Percentiles rank a stretch among this genome's conserved stretches.
Evolutionary conservation across 64 coral and sea anemone genomes (phyloP).

Genomic region (Montipora foliosa): DNA sequence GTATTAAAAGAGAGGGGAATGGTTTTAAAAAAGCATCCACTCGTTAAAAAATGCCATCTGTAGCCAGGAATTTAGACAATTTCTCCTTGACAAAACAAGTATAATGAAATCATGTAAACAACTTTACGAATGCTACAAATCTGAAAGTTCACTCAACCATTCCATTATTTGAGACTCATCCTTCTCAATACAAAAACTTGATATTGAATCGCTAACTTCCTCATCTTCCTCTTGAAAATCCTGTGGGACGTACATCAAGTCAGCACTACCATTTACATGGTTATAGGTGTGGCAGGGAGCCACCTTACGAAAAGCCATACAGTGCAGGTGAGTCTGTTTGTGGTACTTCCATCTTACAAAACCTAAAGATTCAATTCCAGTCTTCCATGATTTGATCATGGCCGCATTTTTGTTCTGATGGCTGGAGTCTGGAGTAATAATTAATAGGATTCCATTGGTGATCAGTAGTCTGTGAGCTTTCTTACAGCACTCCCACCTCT

Average conservation of each 20-base stretch:
- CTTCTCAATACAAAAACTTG: not conserved
- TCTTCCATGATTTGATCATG: constrained; percentile 96
- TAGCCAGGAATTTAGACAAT: no score
- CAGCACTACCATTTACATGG: constrained; percentile 41
- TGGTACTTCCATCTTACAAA: constrained; percentile 91
- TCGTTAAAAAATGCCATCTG: no score
- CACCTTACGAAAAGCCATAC: constrained; percentile 95
- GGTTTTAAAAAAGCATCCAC: no score
- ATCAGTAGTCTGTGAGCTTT: constrained; percentile 81
- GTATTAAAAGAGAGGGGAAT: no score
- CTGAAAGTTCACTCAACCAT: constrained; percentile 19
- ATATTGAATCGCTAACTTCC: not conserved
- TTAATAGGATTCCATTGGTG: constrained; percentile 80
- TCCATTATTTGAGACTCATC: not conserved
- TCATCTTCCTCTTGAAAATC: constrained; percentile 83
- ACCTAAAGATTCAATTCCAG: constrained; percentile 83
- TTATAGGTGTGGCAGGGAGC: constrained; percentile 76
- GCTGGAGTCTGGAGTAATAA: constrained; percentile 93
- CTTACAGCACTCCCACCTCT: constrained; percentile 87
- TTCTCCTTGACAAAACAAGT: not conserved
- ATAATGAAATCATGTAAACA: not conserved
- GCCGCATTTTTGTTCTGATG: constrained; percentile 90
- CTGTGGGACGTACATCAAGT: constrained; percentile 91
- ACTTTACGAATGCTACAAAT: not conserved
- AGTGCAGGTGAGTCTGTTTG: constrained; percentile 91